These are phyloP conservation scores for Phortica magna DNA, from an alignment of 2,888 invertebrate species.

Conservation along the genomic window DNA sequence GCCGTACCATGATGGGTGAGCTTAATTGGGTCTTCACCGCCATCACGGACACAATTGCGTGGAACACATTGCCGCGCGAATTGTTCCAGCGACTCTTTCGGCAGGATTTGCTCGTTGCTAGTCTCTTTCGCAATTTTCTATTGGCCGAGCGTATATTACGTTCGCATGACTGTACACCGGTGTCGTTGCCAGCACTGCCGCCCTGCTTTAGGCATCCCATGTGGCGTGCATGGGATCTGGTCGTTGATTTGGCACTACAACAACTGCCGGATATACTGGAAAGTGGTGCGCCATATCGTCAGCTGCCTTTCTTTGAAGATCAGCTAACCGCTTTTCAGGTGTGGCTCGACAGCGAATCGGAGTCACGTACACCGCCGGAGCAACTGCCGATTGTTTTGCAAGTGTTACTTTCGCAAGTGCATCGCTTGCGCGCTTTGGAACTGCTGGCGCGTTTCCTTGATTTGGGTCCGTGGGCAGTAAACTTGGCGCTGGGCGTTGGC, in stretches of 20 bases:
- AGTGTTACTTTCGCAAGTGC: conserved; percentile 86
- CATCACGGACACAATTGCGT: conserved; percentile 99
- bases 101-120: conserved; percentile 98
- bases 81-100: conserved; percentile 97
- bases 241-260: conserved; percentile 94
- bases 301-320: conserved; percentile 97
- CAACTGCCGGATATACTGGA: conserved; percentile 90
- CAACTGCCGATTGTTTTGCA: conserved; percentile 98
- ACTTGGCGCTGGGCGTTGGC: conserved; percentile 96
- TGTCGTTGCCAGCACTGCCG: conserved; percentile 94
- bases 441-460: conserved; percentile 95
- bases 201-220: conserved; percentile 93
- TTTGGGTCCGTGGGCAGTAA: conserved; percentile 97
- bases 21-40: conserved; percentile 99
- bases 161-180: conserved; percentile 98
- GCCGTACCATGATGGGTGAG: conserved; percentile 98
- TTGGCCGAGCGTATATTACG: conserved; percentile 97
- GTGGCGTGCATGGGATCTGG: conserved; percentile 99
- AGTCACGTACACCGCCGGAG: conserved; percentile 91
- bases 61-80: conserved; percentile 97
- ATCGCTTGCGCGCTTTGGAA: conserved; percentile 96
- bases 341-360: conserved; percentile 80
- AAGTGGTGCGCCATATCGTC: conserved; percentile 81
- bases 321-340: conserved; percentile 98
- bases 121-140: conserved; percentile 97